These are phyloP conservation scores for Drosophila watanabei DNA, from an alignment of 1,140 invertebrate genomes.

Conservation along the genomic window DNA sequence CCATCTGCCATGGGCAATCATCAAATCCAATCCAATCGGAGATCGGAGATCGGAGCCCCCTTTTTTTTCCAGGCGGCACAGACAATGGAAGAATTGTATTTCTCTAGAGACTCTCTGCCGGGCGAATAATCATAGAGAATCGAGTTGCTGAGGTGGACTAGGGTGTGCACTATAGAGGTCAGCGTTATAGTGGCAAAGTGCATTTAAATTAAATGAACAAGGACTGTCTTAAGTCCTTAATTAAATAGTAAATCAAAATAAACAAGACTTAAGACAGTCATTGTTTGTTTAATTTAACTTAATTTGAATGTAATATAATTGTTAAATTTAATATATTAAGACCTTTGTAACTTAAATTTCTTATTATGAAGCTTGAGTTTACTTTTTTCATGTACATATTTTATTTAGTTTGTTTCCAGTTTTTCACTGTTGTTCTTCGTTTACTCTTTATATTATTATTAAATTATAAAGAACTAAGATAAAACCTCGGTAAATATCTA, in stretches of 20 bases:
- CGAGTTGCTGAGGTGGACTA: neutral
- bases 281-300: too few relatives aligned
- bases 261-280: too few relatives aligned
- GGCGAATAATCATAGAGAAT: slow-evolving; percentile 13
- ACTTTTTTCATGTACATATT: neutral
- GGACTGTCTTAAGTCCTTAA: too few relatives aligned
- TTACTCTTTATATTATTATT: neutral
- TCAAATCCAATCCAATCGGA: slow-evolving; percentile 13
- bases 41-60: neutral
- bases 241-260: too few relatives aligned
- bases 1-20: slow-evolving; percentile 11
- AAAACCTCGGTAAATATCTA: neutral
- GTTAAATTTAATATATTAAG: too few relatives aligned
- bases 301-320: too few relatives aligned
- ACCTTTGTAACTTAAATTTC: too few relatives aligned
- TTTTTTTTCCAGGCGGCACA: neutral
- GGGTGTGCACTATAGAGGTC: neutral
- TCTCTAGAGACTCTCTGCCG: slow-evolving; percentile 1
- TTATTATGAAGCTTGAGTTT: neutral
- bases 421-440: neutral
- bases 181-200: neutral
- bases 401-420: neutral
- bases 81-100: slow-evolving; percentile 14
- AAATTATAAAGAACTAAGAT: neutral
- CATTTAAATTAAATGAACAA: neutral